Evolutionary conservation across 2,797 vertebrate species (phyloP), one percentile per base, ranked within the genome.

Genomic region (Pseudotriccus pelzelni): DNA sequence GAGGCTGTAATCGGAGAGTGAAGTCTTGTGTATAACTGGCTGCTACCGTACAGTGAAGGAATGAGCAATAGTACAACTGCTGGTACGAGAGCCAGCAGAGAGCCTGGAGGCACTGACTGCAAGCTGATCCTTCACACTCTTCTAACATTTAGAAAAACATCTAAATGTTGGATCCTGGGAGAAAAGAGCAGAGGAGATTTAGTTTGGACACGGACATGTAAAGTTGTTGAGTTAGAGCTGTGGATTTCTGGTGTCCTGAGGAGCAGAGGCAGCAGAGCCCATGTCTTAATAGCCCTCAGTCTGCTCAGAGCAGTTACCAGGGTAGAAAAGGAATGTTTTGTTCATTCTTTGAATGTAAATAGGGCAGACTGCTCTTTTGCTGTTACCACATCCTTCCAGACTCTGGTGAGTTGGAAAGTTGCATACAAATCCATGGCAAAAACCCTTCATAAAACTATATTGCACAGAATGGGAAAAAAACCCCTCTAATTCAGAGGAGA

Each of bases 131-230:
- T 76, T 75, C 53, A 37, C 1, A 0, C 49, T 50, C 9, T 37
- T 50, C n/a, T 50, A 68, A 28, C 9, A 13, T 75, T 84, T 73
- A 60, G 52, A 28, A 66, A 73, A 81, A 28, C 28, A 11, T 34
- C 27, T 87, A 14, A 30, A 30, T 70, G n/a, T 37, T 78, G 21
- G 7, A 5, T 59, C 25, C 12, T 6, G 6, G 46, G 60, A 76
- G 68, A 58, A 76, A 27, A 64, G 34, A 72, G 41, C 34, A 53
- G 46, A 66, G 76, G 10, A 52, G 6, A 25, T 83, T 68, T 34
- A 2, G 4, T 49, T 66, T 62, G 43, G 55, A 43, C 21, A 3
- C 0, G 3, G 41, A 19, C 4, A 1, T 47, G 21, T 44, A 6
- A 69, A 69, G 47, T 37, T 37, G 3, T 32, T 84, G 59, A 6